Conservation (phyloP, 2,113 vertebrate species). For the Notothenia rossii region DNA sequence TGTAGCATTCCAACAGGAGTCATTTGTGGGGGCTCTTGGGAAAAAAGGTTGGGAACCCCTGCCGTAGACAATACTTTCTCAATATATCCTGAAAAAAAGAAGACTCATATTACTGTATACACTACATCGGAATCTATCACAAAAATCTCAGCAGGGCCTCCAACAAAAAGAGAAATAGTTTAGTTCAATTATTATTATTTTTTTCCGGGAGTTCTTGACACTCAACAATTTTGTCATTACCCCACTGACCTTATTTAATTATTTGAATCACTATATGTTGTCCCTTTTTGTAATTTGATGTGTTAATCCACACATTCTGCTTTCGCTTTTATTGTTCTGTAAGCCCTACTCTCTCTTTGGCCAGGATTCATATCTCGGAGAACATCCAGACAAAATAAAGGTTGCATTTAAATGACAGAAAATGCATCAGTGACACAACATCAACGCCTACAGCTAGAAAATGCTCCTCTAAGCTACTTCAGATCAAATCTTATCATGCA, state of each 20-base stretch:
- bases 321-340: not conserved
- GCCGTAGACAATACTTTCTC: not conserved
- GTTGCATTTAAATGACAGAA: not conserved
- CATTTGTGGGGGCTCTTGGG: too few species aligned
- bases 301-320: not conserved
- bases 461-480: not conserved
- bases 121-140: not conserved
- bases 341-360: not conserved
- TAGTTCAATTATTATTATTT: not conserved
- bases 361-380: not conserved
- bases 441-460: not conserved
- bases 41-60: too few species aligned
- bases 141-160: too few species aligned
- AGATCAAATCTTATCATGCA: constrained; percentile 27
- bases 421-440: not conserved
- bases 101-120: not conserved
- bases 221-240: not conserved
- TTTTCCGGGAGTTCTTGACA: not conserved
- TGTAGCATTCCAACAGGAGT: too few species aligned
- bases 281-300: not conserved
- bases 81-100: too few species aligned
- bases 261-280: not conserved
- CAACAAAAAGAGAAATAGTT: not conserved
- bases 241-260: not conserved
- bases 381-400: not conserved